Percentiles rank a stretch among this genome's conserved stretches.
Conservation (phyloP, 2,888 invertebrate species). For the Sphecodes monilicornis region DNA sequence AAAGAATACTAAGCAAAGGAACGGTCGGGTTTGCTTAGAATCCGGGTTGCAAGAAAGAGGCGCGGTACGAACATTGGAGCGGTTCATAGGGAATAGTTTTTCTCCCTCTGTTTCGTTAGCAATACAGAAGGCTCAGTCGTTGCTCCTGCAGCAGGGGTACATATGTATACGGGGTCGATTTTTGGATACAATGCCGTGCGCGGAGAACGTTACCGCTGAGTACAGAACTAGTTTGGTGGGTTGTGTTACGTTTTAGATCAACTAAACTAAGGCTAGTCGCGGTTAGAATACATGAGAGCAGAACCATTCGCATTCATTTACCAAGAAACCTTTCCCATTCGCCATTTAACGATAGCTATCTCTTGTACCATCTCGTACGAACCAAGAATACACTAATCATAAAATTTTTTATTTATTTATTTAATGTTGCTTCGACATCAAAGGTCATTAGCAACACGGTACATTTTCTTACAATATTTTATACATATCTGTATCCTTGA, state of each 20-base stretch:
- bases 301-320: constrained; percentile 46
- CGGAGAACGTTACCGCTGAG: constrained; percentile 67
- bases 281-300: constrained; percentile 53
- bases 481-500: no score
- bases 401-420: no score
- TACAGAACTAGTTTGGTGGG: constrained; percentile 81
- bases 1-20: constrained; percentile 45
- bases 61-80: constrained; percentile 53
- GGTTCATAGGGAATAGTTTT: constrained; percentile 67
- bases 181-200: constrained; percentile 74
- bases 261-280: constrained; percentile 65
- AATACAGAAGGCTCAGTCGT: constrained; percentile 64
- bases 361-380: not conserved
- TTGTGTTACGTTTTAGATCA: constrained; percentile 70
- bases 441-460: no score
- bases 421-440: no score
- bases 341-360: constrained; percentile 17
- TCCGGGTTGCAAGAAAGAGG: constrained; percentile 62
- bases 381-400: not conserved
- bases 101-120: constrained; percentile 68
- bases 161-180: constrained; percentile 65
- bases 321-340: not conserved
- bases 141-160: constrained; percentile 67
- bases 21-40: constrained; percentile 61
- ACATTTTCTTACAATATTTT: no score